Percentiles rank a stretch among this genome's conserved stretches.
phyloP scores from a whole-genome alignment of 2,888 invertebrate species.

The Blastobasis adustella region DNA sequence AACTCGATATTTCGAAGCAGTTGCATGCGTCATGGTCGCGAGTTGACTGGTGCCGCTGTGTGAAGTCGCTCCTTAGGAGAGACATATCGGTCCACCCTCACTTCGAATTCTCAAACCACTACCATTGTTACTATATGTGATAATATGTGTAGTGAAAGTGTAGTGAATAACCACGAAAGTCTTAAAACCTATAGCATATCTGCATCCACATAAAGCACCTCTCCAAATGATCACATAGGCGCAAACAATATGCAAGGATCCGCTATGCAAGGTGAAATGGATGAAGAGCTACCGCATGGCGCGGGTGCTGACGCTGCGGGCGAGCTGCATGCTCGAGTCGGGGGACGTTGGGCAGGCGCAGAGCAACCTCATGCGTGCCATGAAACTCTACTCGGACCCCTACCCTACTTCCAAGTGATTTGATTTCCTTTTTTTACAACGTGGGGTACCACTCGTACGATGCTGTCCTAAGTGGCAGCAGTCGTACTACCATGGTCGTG shows the following conservation, averaged over 20 bases:
- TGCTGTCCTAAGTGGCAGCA: no score
- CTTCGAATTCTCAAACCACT: no score
- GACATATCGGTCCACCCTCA: no score
- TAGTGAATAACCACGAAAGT: no score
- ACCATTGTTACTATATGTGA: no score
- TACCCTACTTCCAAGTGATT: slow-evolving; percentile 37
- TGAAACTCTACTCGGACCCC: slow-evolving; percentile 39
- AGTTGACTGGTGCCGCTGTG: no score
- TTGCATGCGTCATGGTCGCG: no score
- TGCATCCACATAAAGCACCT: not conserved
- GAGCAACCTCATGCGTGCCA: slow-evolving; percentile 35
- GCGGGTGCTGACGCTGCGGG: slow-evolving; percentile 36
- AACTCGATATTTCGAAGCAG: no score
- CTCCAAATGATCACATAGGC: not conserved
- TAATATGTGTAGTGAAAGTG: no score
- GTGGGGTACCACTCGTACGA: not conserved
- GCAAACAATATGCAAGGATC: slow-evolving; percentile 1
- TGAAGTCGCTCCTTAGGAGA: no score
- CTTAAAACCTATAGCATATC: no score
- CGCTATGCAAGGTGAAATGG: slow-evolving; percentile 31
- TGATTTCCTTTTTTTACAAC: not conserved
- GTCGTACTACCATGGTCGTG: no score
- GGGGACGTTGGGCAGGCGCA: slow-evolving; percentile 41
- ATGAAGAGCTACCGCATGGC: slow-evolving; percentile 40
- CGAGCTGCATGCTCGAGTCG: slow-evolving; percentile 41